phyloP scores from a whole-genome alignment of 2,888 invertebrate genomes.

The Phaedon cochleariae region DNA sequence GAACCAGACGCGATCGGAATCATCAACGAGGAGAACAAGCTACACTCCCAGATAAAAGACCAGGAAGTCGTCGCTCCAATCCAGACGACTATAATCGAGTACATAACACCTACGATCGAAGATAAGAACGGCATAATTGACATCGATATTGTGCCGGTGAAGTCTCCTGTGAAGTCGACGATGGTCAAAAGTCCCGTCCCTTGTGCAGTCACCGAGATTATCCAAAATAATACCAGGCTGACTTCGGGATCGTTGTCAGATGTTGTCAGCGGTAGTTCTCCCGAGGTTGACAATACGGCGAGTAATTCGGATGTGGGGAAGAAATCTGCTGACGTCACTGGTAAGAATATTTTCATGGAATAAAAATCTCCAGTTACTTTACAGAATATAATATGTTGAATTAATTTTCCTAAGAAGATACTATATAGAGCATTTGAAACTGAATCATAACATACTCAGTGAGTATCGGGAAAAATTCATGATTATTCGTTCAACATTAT shows the following conservation, averaged over 20 bases:
- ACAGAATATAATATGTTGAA: no score
- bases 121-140: conserved; percentile 20
- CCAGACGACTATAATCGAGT: conserved; percentile 40
- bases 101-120: conserved; percentile 25
- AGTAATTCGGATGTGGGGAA: conserved; percentile 57
- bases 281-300: conserved; percentile 67
- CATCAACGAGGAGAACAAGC: conserved; percentile 36
- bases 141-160: conserved; percentile 38
- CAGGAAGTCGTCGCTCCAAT: conserved; percentile 39
- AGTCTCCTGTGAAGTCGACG: conserved; percentile 46
- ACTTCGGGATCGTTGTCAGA: conserved; percentile 72
- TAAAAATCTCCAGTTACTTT: no score
- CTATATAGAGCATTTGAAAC: no score
- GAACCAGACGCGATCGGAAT: conserved; percentile 42
- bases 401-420: no score
- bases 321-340: conserved; percentile 57
- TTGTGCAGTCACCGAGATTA: conserved; percentile 56
- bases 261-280: conserved; percentile 71
- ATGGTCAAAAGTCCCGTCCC: conserved; percentile 62
- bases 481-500: no score
- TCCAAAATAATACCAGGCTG: conserved; percentile 57
- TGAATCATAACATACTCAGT: no score
- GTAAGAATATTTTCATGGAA: conserved; percentile 43
- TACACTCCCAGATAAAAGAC: conserved; percentile 33
- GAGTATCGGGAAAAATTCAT: no score